These are phyloP conservation scores for Nasonia longicornis DNA, from an alignment of 1,140 invertebrate species.

Conservation along the genomic window DNA sequence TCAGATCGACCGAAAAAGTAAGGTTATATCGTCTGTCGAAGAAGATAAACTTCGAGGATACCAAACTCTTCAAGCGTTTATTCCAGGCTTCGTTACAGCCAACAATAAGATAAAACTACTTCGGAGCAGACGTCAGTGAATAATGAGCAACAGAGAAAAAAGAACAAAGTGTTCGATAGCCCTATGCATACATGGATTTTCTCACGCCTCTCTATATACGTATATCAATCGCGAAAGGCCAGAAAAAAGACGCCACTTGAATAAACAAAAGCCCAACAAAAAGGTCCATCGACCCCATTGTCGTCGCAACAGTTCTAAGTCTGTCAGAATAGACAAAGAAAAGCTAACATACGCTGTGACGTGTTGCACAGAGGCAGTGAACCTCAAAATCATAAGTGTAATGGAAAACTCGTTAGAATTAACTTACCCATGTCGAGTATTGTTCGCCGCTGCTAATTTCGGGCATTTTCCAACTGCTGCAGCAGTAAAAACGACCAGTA, in stretches of 20 bases:
- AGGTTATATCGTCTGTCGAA: not conserved
- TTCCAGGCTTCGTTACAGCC: not conserved
- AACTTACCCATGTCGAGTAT: constrained; percentile 62
- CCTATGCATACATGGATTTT: not conserved
- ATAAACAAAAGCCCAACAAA: too few species aligned
- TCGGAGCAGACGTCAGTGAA: not conserved
- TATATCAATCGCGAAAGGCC: not conserved
- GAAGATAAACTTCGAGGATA: not conserved
- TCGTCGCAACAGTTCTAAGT: too few species aligned
- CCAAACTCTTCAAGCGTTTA: not conserved
- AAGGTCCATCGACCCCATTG: too few species aligned
- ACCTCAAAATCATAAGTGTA: too few species aligned
- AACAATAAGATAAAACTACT: not conserved
- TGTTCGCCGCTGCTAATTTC: constrained; percentile 55
- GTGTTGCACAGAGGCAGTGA: too few species aligned
- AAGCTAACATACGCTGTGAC: not conserved
- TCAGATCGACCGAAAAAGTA: not conserved
- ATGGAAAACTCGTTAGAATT: constrained; percentile 33
- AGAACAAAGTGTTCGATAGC: constrained; percentile 2
- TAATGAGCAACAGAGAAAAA: not conserved
- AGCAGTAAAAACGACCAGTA: not conserved
- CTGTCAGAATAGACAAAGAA: too few species aligned
- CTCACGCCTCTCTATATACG: not conserved
- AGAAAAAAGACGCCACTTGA: too few species aligned
- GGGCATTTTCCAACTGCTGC: constrained; percentile 52